A percentile compares a stretch with the other conserved stretches of the same genome.
phyloP scores from a whole-genome alignment of 2,797 vertebrate genomes.

The Oryzias sinensis region DNA sequence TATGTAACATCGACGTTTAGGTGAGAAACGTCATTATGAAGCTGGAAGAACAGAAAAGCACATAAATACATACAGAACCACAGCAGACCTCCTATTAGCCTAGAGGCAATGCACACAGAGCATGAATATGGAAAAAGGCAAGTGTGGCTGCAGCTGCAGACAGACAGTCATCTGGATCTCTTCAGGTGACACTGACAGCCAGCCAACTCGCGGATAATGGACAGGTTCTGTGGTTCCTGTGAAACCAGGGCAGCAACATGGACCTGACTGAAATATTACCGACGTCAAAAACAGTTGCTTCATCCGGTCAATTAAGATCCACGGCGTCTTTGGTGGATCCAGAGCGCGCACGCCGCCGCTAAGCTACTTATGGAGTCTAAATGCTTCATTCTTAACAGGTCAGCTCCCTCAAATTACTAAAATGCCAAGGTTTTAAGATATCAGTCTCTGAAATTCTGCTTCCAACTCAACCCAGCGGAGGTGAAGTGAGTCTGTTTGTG shows the following conservation, averaged over 20 bases:
- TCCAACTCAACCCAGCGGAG: not conserved
- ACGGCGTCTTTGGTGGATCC: constrained; percentile 5
- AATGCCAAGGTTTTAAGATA: constrained; percentile 27
- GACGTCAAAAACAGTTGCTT: constrained; percentile 55
- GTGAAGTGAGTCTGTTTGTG: constrained; percentile 19
- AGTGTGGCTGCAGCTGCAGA: not conserved
- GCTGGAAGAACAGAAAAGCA: constrained; percentile 27
- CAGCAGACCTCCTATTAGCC: constrained; percentile 42
- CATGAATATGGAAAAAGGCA: constrained; percentile 34
- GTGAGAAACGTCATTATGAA: constrained; percentile 43
- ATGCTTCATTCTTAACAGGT: constrained; percentile 34
- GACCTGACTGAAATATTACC: constrained; percentile 44
- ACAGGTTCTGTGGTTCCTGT: constrained; percentile 68
- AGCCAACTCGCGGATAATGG: constrained; percentile 63
- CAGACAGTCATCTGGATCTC: constrained; percentile 45
- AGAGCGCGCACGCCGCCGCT: constrained; percentile 1
- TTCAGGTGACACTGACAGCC: constrained; percentile 62
- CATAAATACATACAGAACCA: constrained; percentile 10
- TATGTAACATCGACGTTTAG: constrained; percentile 46
- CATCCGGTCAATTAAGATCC: constrained; percentile 41
- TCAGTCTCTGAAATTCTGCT: constrained; percentile 6
- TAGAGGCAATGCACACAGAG: constrained; percentile 30
- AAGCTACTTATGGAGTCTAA: constrained; percentile 31
- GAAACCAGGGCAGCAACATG: constrained; percentile 36
- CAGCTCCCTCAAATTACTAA: constrained; percentile 32